Conservation (phyloP, 2,113 vertebrate species). For the Menura novaehollandiae region DNA sequence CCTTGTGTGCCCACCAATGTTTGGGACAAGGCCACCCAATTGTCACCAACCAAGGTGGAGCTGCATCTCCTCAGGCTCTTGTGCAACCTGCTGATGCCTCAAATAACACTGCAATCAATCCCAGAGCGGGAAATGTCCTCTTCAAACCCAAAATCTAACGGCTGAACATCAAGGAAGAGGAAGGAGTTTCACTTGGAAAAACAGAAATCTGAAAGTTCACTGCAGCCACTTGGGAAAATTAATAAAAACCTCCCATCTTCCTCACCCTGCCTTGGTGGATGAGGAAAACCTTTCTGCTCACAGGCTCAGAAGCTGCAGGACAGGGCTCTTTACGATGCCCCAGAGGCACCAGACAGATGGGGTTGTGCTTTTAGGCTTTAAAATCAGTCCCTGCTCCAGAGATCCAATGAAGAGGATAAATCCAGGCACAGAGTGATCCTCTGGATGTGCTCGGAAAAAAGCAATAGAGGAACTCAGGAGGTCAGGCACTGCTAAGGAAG, state of each 20-base stretch:
- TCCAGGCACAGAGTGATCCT: background rate
- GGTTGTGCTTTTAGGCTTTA: constrained; percentile 20
- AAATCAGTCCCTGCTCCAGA: background rate
- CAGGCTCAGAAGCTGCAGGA: background rate
- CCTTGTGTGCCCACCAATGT: background rate
- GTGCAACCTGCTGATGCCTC: background rate
- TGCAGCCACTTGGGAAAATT: background rate
- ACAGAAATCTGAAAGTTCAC: background rate
- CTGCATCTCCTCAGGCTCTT: background rate
- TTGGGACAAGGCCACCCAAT: background rate
- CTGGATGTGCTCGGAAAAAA: background rate
- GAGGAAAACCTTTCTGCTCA: background rate
- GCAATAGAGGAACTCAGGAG: background rate
- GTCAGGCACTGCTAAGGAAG: background rate
- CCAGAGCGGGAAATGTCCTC: background rate
- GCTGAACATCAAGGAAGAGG: background rate
- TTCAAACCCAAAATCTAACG: rapidly evolving
- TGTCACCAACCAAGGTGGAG: background rate
- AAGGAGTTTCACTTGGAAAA: background rate
- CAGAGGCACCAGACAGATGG: constrained; percentile 22
- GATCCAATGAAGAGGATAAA: background rate
- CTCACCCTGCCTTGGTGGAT: background rate
- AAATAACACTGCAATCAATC: background rate
- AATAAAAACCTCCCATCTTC: background rate
- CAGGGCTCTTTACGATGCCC: background rate